Conservation (phyloP, 2,888 invertebrate genomes). For the Cephonodes hylas region DNA sequence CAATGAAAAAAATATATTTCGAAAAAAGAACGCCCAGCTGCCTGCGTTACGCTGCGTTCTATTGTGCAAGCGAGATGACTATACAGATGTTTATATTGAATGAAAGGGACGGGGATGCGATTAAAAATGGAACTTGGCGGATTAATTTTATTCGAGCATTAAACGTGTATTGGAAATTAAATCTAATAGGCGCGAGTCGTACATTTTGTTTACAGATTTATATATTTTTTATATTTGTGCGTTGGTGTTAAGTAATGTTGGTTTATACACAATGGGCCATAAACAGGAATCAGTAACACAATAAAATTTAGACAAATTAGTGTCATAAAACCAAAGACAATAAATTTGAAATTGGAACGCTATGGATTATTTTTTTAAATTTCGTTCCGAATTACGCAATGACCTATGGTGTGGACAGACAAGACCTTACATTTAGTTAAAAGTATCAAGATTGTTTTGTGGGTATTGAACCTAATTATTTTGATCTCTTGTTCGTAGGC, state of each 20-base stretch:
- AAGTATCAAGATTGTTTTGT: not conserved
- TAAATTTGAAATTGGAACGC: not conserved
- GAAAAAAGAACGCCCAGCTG: constrained; percentile 74
- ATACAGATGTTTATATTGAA: constrained; percentile 25
- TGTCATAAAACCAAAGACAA: not conserved
- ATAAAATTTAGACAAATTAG: constrained; percentile 1
- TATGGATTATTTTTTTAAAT: not conserved
- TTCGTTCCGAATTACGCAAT: not conserved
- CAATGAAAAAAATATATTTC: constrained; percentile 54
- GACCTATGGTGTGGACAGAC: not conserved
- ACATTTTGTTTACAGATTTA: constrained; percentile 59
- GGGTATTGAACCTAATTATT: no score
- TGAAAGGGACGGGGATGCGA: constrained; percentile 53
- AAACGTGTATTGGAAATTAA: constrained; percentile 61
- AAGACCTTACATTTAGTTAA: not conserved
- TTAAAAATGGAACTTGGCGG: constrained; percentile 60
- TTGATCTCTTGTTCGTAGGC: no score
- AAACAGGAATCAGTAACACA: not conserved
- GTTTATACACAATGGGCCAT: constrained; percentile 1
- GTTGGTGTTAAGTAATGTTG: constrained; percentile 16
- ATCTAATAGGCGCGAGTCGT: constrained; percentile 57
- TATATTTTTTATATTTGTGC: constrained; percentile 36
- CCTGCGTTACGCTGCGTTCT: constrained; percentile 63
- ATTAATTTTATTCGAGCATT: constrained; percentile 72
- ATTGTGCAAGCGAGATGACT: constrained; percentile 47